Evolutionary conservation across 2,797 vertebrate species (phyloP), one percentile per base, ranked within the genome.

Genomic region (Arremon brunneinucha): DNA sequence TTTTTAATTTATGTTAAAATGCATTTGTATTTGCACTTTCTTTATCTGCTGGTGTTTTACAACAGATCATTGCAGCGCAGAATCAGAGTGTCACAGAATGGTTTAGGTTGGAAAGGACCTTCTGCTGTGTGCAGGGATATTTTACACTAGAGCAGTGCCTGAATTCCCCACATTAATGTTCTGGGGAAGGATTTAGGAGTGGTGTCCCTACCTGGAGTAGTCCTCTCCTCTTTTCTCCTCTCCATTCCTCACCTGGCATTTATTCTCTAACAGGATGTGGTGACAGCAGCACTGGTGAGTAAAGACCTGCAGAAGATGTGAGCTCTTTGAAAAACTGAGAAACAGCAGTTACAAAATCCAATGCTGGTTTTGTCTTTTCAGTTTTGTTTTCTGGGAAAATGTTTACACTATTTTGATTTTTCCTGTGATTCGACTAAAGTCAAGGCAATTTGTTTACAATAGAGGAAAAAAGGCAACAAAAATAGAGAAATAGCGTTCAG

Each of bases 361-460:
- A 0, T 12, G 3, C 2, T 46, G 11, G 37, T 37, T 37, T 37
- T 11, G n/a, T n/a, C n/a, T n/a, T n/a, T n/a, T n/a, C n/a, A n/a
- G n/a, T n/a, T n/a, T n/a, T 39, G 35, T 47, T 47, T 43, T 1
- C 39, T 28, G 50, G 8, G 12, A 39, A 83, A 62, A 44, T 15
- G 0, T 23, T 88, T 4, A n/a, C 8, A 30, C 0, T 1, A 0
- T 11, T 28, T 59, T 55, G 20, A 37, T 52, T 79, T 78, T 75
- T 65, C 43, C 5, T 50, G 2, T 19, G 24, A 3, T 47, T 67
- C 22, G 20, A 9, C 30, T 72, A 69, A 32, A 80, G 12, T 5
- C 11, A 47, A 62, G 4, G 6, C 7, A 43, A 68, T 35, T 4
- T 56, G 22, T 43, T 74, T 6, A 39, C 3, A 5, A 15, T 2